These are phyloP conservation scores for Cyrtonyx montezumae DNA, from an alignment of 2,113 vertebrate genomes.

Conservation along the genomic window DNA sequence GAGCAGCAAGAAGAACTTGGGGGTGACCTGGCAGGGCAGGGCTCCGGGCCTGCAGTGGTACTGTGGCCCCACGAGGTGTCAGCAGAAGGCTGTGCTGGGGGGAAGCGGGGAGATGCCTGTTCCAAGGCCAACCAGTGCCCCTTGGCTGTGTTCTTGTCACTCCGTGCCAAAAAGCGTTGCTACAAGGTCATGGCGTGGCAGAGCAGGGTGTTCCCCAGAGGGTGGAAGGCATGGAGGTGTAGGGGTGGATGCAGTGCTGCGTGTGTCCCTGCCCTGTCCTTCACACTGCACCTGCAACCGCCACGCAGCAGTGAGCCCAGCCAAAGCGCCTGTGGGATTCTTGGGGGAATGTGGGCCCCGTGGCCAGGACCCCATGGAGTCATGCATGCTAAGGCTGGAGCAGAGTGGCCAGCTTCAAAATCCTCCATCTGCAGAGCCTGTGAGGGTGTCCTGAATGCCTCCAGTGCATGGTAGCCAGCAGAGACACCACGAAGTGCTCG, in stretches of 20 bases:
- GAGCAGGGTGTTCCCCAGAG: background rate
- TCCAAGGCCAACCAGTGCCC: background rate
- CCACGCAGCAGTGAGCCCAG: background rate
- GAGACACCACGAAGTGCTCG: fast-evolving
- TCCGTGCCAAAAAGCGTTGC: background rate
- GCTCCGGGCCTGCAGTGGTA: background rate
- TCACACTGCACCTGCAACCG: fast-evolving
- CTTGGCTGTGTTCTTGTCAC: background rate
- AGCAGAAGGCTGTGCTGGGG: background rate
- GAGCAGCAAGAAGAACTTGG: background rate
- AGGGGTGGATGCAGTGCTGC: background rate
- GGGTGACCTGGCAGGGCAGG: background rate
- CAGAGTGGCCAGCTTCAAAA: background rate
- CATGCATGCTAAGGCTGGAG: fast-evolving
- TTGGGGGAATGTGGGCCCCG: background rate
- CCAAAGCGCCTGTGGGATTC: fast-evolving
- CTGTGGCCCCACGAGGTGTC: constrained; percentile 14
- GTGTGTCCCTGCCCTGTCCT: background rate
- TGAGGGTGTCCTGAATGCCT: fast-evolving
- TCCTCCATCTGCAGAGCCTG: fast-evolving
- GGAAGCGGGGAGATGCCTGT: too few species aligned
- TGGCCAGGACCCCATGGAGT: too few species aligned
- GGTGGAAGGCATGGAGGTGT: background rate
- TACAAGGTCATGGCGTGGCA: background rate
- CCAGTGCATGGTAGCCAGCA: fast-evolving